These are phyloP conservation scores for Oenanthe melanoleuca DNA, from an alignment of 2,113 vertebrate species.

Conservation along the genomic window DNA sequence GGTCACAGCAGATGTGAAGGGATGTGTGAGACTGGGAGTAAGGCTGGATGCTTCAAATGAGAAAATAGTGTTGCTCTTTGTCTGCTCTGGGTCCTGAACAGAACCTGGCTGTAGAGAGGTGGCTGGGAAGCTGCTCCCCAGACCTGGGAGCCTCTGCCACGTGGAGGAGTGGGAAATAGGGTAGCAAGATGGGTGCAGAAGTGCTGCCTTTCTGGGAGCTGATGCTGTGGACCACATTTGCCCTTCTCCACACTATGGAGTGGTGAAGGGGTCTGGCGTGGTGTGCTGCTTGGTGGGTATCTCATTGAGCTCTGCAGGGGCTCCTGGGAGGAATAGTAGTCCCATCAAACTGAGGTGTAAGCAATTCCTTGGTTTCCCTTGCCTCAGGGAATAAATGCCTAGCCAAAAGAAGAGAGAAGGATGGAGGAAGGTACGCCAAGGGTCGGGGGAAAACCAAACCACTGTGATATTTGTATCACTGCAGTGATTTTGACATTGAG, in stretches of 20 bases:
- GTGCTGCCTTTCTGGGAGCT: background rate
- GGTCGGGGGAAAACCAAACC: background rate
- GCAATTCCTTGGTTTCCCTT: background rate
- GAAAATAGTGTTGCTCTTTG: background rate
- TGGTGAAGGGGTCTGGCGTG: background rate
- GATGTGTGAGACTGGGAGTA: background rate
- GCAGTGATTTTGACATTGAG: background rate
- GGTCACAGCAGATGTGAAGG: background rate
- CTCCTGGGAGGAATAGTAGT: background rate
- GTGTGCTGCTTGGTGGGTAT: fast-evolving
- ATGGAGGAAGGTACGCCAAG: background rate
- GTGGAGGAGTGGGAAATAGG: background rate
- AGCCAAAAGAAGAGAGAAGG: background rate
- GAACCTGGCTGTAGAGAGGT: background rate
- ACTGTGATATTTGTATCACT: background rate
- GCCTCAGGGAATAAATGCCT: background rate
- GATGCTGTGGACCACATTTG: background rate
- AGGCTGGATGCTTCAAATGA: background rate
- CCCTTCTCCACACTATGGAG: fast-evolving
- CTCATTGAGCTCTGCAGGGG: background rate
- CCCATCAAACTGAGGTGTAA: background rate
- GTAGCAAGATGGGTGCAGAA: background rate
- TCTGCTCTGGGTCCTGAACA: background rate
- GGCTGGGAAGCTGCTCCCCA: background rate
- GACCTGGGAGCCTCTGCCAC: background rate